These are phyloP conservation scores for Tanypteryx hageni DNA, from an alignment of 2,888 invertebrate genomes.

Conservation along the genomic window DNA sequence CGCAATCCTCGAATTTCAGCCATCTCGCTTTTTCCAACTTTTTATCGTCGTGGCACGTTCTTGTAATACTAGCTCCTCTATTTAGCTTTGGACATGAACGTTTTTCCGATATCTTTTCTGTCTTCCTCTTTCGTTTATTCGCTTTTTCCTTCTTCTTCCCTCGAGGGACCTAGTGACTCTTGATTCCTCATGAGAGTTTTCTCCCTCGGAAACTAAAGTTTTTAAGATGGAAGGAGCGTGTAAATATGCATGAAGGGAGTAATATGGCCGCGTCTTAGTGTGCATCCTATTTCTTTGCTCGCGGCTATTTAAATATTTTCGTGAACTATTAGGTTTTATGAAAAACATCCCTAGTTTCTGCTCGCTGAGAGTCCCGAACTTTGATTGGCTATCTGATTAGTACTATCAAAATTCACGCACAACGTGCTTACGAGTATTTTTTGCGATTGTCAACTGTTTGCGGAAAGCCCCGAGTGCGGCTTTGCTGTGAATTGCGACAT, in stretches of 20 bases:
- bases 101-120: neutral
- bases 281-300: neutral
- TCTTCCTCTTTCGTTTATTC: neutral
- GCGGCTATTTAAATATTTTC: neutral
- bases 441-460: too few relatives aligned
- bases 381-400: too few relatives aligned
- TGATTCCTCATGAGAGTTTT: conserved; percentile 43
- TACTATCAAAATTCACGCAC: too few relatives aligned
- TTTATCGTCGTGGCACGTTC: neutral
- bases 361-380: too few relatives aligned
- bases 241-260: conserved; percentile 58
- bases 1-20: neutral
- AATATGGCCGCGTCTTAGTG: neutral
- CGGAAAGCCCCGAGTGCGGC: too few relatives aligned
- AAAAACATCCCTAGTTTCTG: neutral
- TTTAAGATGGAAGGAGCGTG: conserved; percentile 39
- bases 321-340: neutral
- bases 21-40: neutral
- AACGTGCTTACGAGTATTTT: too few relatives aligned
- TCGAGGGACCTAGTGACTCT: neutral
- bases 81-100: neutral
- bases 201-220: conserved; percentile 19
- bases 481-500: too few relatives aligned
- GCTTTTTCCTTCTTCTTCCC: neutral
- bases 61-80: neutral